Evolutionary conservation across 2,888 invertebrate genomes (phyloP), one percentile per base, ranked within the genome.

Genomic region (Neoascia interrupta): DNA sequence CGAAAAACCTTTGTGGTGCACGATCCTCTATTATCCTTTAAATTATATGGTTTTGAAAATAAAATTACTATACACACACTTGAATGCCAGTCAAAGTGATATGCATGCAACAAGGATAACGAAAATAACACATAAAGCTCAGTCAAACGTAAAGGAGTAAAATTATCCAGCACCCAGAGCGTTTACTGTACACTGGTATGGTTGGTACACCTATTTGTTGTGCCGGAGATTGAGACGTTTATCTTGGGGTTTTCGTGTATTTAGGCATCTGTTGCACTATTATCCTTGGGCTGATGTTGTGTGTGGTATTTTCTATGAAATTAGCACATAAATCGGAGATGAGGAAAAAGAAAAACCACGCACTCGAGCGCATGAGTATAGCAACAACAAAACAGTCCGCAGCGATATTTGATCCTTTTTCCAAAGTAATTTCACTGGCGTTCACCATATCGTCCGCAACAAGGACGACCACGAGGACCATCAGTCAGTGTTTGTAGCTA

Each of bases 11-110:
- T 76, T 60, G 79, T 61, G 66, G 64, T 72, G 43, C 49, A 43
- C 8, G 60, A 73, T 79, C 60, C 54, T 73, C 54, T 73, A 73
- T 73, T 79, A 73, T 79, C 66, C 73, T 73, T 66, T 73, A 79
- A 79, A 73, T 79, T 79, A 73, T 66, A 79, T 61, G 73, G 56
- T 60, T 79, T 73, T 73, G 28, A 51, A 66, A 70, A 68, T 61
- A 73, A 79, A 73, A 73, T 66, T 66, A 73, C 53, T 43, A 72
- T 53, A 66, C 41, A 36, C 36, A 60, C 39, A 66, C 36, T 8
- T 21, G 10, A n/a, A 43, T 47, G 68, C 58, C 66, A 73, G 58
- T 68, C 39, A 60, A 34, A 70, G 73, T 73, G 49, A 73, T 79
- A 61, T 66, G 47, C 60, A 73, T 66, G 54, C 66, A 58, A 51